These are phyloP conservation scores for Lepus townsendii DNA, from an alignment of 2,797 vertebrate genomes.

Conservation along the genomic window DNA sequence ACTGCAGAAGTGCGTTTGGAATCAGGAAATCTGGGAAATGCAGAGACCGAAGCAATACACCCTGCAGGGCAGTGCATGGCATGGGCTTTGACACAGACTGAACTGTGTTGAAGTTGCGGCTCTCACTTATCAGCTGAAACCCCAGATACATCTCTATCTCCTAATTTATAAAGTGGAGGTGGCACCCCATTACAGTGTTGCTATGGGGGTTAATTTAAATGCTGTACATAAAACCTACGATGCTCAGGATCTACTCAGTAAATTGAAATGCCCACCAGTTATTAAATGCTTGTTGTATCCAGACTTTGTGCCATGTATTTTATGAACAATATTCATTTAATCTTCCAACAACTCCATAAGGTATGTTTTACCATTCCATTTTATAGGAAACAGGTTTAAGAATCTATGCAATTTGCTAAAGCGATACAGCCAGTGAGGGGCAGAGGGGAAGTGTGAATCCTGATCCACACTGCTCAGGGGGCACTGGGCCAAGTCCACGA, in stretches of 20 bases:
- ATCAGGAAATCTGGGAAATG: background rate
- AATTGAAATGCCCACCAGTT: background rate
- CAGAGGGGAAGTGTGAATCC: background rate
- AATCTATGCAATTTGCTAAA: background rate
- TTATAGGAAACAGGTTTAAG: background rate
- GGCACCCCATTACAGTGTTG: background rate
- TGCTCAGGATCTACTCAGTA: background rate
- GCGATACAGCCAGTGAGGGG: background rate
- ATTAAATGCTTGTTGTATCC: background rate
- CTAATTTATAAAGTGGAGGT: background rate
- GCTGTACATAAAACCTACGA: background rate
- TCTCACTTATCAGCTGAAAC: background rate
- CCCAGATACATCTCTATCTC: background rate
- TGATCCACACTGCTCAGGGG: no score
- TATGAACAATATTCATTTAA: background rate
- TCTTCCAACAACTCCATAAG: background rate
- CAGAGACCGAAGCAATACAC: background rate
- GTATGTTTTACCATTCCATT: background rate
- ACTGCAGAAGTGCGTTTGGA: background rate
- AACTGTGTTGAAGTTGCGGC: no score
- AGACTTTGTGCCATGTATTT: background rate
- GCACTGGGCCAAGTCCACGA: background rate
- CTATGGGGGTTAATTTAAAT: background rate
- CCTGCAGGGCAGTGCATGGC: background rate
- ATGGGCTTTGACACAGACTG: background rate